Evolutionary conservation across 2,888 invertebrate species (phyloP).

Genomic region (Halictus ligatus): DNA sequence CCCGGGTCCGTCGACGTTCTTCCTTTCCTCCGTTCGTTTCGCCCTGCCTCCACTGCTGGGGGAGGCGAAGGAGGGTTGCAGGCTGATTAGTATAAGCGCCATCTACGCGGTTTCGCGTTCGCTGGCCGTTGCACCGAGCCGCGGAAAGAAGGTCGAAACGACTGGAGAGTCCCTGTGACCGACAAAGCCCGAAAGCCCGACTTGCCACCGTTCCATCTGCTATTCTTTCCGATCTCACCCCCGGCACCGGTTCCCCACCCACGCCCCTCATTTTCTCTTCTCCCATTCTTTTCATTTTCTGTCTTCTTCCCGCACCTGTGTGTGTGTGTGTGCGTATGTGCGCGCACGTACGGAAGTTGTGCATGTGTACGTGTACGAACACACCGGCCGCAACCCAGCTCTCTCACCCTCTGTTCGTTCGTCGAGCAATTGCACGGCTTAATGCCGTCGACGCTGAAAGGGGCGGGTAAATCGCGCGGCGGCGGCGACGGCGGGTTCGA

Average conservation of each 20-base stretch:
- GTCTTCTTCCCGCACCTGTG: background rate
- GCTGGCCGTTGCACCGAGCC: conserved; percentile 64
- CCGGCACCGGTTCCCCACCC: background rate
- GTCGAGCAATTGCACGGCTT: conserved; percentile 38
- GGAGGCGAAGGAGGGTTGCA: background rate
- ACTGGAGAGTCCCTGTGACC: conserved; percentile 57
- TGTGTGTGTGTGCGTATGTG: background rate
- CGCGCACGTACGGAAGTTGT: background rate
- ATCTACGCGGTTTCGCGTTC: conserved; percentile 51
- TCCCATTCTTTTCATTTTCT: background rate
- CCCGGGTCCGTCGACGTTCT: conserved; percentile 24
- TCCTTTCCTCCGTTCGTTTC: conserved; percentile 10
- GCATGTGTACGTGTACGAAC: background rate
- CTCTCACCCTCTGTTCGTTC: background rate
- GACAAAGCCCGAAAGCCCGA: conserved; percentile 43
- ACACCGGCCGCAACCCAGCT: background rate
- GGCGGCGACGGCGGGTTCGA: background rate
- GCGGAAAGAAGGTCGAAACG: conserved; percentile 66
- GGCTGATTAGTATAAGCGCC: conserved; percentile 60
- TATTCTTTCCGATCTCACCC: conserved; percentile 1
- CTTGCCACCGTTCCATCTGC: background rate
- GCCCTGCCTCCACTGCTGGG: background rate
- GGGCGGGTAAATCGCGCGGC: conserved; percentile 12
- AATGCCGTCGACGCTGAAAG: conserved; percentile 25
- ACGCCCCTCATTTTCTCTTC: background rate